These are phyloP conservation scores for Caenorhabditis auriculariae DNA, from an alignment of 2,888 invertebrate species.

Conservation along the genomic window DNA sequence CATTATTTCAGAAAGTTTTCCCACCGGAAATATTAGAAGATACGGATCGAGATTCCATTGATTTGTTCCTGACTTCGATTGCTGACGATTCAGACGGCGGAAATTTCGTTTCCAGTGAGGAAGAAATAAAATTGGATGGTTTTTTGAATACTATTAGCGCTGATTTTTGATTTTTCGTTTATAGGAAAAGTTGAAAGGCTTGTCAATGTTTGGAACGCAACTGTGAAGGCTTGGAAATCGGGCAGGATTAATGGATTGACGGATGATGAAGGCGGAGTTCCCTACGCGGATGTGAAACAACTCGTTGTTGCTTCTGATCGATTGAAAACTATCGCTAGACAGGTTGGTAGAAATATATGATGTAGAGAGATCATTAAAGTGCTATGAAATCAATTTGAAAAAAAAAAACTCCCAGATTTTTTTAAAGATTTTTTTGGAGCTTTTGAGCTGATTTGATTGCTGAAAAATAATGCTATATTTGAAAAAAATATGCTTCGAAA, in stretches of 20 bases:
- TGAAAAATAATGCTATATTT: too few relatives aligned
- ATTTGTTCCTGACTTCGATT: slow-evolving; percentile 26
- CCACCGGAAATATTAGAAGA: slow-evolving; percentile 4
- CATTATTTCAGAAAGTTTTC: slow-evolving; percentile 21
- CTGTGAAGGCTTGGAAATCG: slow-evolving; percentile 36
- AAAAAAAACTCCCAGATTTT: too few relatives aligned
- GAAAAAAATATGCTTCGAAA: too few relatives aligned
- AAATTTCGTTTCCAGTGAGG: slow-evolving; percentile 22
- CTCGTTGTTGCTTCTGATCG: slow-evolving; percentile 35
- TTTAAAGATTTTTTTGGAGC: too few relatives aligned
- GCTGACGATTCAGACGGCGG: slow-evolving; percentile 24
- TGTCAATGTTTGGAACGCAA: slow-evolving; percentile 31
- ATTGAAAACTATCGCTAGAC: slow-evolving; percentile 39
- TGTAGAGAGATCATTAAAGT: too few relatives aligned
- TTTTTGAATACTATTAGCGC: too few relatives aligned
- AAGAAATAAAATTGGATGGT: slow-evolving; percentile 6
- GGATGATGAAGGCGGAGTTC: slow-evolving; percentile 5
- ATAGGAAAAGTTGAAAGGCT: slow-evolving; percentile 3
- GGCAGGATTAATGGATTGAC: slow-evolving; percentile 22
- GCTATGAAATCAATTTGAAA: too few relatives aligned
- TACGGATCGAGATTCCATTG: slow-evolving; percentile 14
- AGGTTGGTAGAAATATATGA: too few relatives aligned
- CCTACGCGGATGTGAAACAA: slow-evolving; percentile 27
- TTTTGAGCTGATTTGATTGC: too few relatives aligned
- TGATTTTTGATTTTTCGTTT: too few relatives aligned